These are phyloP conservation scores for Cataglyphis altisquamis DNA, from an alignment of 2,888 invertebrate species.

Conservation along the genomic window DNA sequence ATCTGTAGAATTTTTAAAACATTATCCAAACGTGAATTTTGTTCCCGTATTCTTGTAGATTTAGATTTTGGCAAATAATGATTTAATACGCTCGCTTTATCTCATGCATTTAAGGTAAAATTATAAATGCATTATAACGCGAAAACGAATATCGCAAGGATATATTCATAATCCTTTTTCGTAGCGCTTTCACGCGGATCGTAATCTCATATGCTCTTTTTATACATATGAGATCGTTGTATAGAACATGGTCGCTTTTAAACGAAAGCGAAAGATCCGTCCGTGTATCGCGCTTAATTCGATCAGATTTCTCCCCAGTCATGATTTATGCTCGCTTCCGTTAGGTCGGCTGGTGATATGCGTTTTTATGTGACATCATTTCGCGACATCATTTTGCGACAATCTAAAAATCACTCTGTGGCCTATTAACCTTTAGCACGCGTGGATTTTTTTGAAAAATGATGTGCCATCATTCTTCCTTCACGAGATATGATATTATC, in stretches of 20 bases:
- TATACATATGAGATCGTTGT: constrained; percentile 6
- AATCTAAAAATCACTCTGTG: constrained; percentile 44
- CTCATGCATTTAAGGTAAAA: constrained; percentile 32
- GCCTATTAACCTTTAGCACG: constrained; percentile 43
- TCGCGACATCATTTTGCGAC: constrained; percentile 2
- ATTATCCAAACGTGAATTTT: not conserved
- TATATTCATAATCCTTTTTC: constrained; percentile 38
- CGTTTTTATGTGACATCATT: constrained; percentile 45
- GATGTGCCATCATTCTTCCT: not conserved
- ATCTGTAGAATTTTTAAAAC: constrained; percentile 11
- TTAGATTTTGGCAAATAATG: constrained; percentile 30
- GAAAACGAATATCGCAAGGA: constrained; percentile 21
- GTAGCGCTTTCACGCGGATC: not conserved
- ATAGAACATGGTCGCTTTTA: constrained; percentile 10
- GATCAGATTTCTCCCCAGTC: constrained; percentile 41
- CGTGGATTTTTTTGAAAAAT: constrained; percentile 41
- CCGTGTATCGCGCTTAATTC: constrained; percentile 36
- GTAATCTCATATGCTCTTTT: constrained; percentile 38
- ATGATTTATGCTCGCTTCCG: constrained; percentile 46
- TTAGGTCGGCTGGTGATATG: constrained; percentile 15
- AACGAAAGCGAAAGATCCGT: constrained; percentile 38
- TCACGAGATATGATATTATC: constrained; percentile 17
- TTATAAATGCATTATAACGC: constrained; percentile 42
- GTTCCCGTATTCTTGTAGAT: not conserved
- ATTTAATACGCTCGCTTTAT: constrained; percentile 28